These are phyloP conservation scores for Xylota segnis DNA, from an alignment of 2,888 invertebrate species.

Conservation along the genomic window DNA sequence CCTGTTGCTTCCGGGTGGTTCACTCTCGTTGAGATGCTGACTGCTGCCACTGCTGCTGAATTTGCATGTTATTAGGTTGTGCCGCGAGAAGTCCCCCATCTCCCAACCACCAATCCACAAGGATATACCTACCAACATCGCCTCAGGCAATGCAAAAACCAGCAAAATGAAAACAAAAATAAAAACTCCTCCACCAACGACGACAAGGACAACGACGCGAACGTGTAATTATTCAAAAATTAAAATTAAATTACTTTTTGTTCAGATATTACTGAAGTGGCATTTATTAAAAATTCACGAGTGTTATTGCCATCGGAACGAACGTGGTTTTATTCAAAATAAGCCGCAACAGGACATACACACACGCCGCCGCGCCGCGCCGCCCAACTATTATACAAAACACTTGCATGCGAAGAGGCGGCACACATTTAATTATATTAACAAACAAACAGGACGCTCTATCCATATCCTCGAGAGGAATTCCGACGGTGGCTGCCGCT, in stretches of 20 bases:
- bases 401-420: constrained; percentile 16
- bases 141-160: constrained; percentile 17
- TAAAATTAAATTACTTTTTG: constrained; percentile 76
- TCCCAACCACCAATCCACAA: constrained; percentile 18
- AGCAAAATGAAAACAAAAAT: too few species aligned
- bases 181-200: background rate
- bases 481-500: constrained; percentile 17
- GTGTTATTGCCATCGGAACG: constrained; percentile 60
- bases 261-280: constrained; percentile 72
- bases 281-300: constrained; percentile 72
- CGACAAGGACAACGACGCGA: constrained; percentile 27
- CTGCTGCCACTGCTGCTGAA: constrained; percentile 50
- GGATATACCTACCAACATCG: constrained; percentile 19
- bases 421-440: constrained; percentile 60
- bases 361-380: too few species aligned
- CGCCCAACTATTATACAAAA: constrained; percentile 11
- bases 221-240: constrained; percentile 76
- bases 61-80: constrained; percentile 72
- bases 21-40: constrained; percentile 45
- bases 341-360: background rate
- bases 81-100: background rate
- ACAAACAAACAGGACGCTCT: constrained; percentile 55
- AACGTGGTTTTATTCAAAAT: constrained; percentile 58
- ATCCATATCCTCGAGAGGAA: constrained; percentile 1
- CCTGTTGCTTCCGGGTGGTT: constrained; percentile 60